Evolutionary conservation across 2,113 vertebrate species (phyloP), one percentile per base, ranked within the genome.

Genomic region (Sigmodon hispidus): DNA sequence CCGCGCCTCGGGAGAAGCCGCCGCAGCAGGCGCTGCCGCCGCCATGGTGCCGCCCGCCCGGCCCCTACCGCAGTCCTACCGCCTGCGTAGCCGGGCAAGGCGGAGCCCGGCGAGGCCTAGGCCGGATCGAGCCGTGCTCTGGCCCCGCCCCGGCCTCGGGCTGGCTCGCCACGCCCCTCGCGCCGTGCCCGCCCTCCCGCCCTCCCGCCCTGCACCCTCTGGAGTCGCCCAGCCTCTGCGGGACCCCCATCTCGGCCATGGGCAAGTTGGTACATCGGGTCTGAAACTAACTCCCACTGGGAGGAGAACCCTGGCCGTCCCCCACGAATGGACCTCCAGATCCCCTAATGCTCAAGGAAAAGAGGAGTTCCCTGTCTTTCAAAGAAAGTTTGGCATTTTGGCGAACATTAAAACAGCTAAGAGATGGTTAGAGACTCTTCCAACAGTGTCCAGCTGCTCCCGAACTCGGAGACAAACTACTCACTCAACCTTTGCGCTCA

Each of bases 31-130:
- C 70, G 87, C 91, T 87, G 87, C 94, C 77, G 88, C 95, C 97
- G 97, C 97, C 97, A 97, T 97, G 96, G 97, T 96, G 96, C 96
- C 72, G 87, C 97, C 97, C 94, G 94, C 97, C 97, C 94, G 94
- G 97, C 95, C 96, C 90, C 89, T 96, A 96, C 97, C 91, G 96
- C 96, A 97, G 95, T 95, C 94, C 93, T 73, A 61, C 97, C 95
- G 97, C 97, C 97, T 97, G 97, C 97, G 97, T 97, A 93, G 96
- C 97, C 97, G 1, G 67, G 87, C 95, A 70, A 97, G 97, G 97
- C 94, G 97, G 94, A 94, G 97, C 96, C 90, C 89, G 4, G 89
- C n/a, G 73, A 77, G 34, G 97, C 89, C 91, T 22, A 86, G 87
- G 93, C 76, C 22, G 0, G 45, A 52, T 69, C 24, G 26, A 73